These are phyloP conservation scores for Diadumene lineata DNA, from an alignment of 92 coral and sea anemone species.

Conservation along the genomic window DNA sequence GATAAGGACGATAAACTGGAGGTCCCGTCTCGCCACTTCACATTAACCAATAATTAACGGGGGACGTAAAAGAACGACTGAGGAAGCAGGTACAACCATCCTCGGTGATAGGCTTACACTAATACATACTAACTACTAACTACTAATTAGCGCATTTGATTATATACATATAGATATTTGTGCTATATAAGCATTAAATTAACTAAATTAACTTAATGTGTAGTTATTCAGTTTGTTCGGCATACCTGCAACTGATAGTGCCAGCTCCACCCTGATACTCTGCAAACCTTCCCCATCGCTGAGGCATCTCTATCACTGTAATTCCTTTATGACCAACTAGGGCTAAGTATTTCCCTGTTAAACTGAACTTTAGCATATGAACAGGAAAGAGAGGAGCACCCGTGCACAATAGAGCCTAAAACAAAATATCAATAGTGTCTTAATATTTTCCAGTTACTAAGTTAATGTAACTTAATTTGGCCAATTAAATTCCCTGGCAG, in stretches of 20 bases:
- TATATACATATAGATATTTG: too few species aligned
- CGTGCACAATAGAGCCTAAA: constrained; percentile 75
- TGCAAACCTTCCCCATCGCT: constrained; percentile 94
- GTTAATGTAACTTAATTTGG: too few species aligned
- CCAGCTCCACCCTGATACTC: constrained; percentile 88
- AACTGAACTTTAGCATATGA: constrained; percentile 68
- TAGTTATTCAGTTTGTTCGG: neutral
- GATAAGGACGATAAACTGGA: too few species aligned
- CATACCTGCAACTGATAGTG: constrained; percentile 80
- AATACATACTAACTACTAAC: too few species aligned
- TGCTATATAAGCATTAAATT: too few species aligned
- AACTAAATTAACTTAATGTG: neutral
- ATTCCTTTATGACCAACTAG: constrained; percentile 84
- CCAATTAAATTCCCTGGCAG: too few species aligned
- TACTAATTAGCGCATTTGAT: too few species aligned
- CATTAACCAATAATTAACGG: too few species aligned
- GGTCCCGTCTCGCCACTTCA: too few species aligned
- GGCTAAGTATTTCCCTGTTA: constrained; percentile 78
- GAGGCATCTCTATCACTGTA: constrained; percentile 83
- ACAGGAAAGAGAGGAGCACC: constrained; percentile 71
- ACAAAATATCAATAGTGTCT: neutral
- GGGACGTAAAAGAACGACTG: too few species aligned
- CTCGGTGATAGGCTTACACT: too few species aligned
- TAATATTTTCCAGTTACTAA: neutral
- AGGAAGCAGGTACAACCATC: too few species aligned